Evolutionary conservation across 2,888 invertebrate species (phyloP), one percentile per base, ranked within the genome.

Genomic region (Epsilonema sp.): DNA sequence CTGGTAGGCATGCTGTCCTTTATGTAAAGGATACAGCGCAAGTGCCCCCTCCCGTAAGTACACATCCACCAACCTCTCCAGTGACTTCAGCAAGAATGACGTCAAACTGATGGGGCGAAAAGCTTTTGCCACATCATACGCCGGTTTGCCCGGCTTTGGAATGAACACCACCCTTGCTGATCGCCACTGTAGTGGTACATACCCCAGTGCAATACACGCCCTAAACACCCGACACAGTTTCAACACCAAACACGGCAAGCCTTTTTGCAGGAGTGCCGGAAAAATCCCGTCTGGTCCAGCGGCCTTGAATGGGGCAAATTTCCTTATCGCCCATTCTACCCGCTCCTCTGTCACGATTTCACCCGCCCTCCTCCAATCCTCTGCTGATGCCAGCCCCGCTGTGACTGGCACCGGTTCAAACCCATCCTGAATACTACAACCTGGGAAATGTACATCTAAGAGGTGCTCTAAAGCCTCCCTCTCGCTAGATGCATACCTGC

Each of bases 281-380:
- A 24, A 42, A 21, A 42, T 25, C n/a, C 42, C 42, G 20, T 42
- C 42, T 31, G 44, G 37, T 5, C 44, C 37, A 44, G 44, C 44
- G 13, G 44, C 44, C 26, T 44, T 44, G 37, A 37, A 44, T 37
- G 44, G 44, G 16, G 22, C 26, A 37, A 44, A 44, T 4, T n/a
- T 25, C 4, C 4, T n/a, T 37, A 44, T 16, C n/a, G 44, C 26
- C 31, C 24, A 38, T 5, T 44, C n/a, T n/a, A 44, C n/a, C 8
- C 16, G 13, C 11, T 36, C 37, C 26, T 44, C 31, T 4, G 8
- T 20, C 4, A 44, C 20, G 8, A 44, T 11, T 13, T 20, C 25
- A 42, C 16, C 16, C 8, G 39, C n/a, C 8, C 5, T 39, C 20
- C 20, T 8, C 39, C 39, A 39, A 39, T 13, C 39, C 20, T 20